Evolutionary conservation across 2,888 invertebrate genomes (phyloP).

Genomic region (Phaonia tiefii): DNA sequence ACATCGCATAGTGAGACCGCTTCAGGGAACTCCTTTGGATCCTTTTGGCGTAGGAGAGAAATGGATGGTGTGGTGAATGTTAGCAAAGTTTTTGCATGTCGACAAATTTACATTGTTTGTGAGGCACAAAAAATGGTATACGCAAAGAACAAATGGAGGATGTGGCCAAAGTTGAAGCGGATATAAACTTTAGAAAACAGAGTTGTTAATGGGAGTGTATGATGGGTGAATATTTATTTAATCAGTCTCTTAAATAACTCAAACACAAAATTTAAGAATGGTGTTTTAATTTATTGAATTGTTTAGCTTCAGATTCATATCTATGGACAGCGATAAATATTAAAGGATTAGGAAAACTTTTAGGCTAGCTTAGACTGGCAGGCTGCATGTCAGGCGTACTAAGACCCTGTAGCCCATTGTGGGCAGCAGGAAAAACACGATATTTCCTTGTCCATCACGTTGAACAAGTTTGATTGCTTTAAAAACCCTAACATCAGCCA

Average conservation of each 20-base stretch:
- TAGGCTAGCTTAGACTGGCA: too few species aligned
- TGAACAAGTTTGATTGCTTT: too few species aligned
- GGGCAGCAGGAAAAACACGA: too few species aligned
- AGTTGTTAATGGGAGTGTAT: slow-evolving; percentile 20
- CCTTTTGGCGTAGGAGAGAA: background rate
- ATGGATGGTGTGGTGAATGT: slow-evolving; percentile 9
- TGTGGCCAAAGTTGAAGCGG: slow-evolving; percentile 63
- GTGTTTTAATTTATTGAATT: slow-evolving; percentile 28
- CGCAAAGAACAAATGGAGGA: slow-evolving; percentile 49
- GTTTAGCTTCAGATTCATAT: background rate
- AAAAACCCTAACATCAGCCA: too few species aligned
- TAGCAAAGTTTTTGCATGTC: slow-evolving; percentile 65
- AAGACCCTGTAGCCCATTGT: too few species aligned
- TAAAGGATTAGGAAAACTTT: too few species aligned
- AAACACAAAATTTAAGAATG: too few species aligned
- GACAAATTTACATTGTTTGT: slow-evolving; percentile 64
- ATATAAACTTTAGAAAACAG: slow-evolving; percentile 51
- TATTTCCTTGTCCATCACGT: too few species aligned
- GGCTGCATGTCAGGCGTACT: too few species aligned
- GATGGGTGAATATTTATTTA: slow-evolving; percentile 33
- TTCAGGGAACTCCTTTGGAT: background rate
- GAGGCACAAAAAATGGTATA: slow-evolving; percentile 29
- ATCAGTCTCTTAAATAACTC: slow-evolving; percentile 39
- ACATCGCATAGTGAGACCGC: background rate
- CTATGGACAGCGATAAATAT: too few species aligned